Evolutionary conservation across 2,113 vertebrate species (phyloP).

Genomic region (Gadus chalcogrammus): DNA sequence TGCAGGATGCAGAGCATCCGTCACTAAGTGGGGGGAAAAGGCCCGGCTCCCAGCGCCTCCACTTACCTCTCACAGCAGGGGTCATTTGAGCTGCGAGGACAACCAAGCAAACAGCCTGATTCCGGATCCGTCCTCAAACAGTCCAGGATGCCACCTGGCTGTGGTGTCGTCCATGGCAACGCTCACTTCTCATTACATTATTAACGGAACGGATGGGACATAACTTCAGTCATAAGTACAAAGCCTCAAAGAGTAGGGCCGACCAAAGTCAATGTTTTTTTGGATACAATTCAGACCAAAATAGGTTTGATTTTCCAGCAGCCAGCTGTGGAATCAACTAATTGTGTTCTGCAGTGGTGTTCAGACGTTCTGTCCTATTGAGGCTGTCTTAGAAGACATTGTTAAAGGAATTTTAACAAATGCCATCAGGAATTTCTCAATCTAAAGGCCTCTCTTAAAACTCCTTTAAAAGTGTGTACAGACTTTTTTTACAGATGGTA

Average conservation of each 20-base stretch:
- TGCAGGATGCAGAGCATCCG: conserved; percentile 67
- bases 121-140: conserved; percentile 63
- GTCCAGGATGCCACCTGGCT: conserved; percentile 53
- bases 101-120: conserved; percentile 59
- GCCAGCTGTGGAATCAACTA: not conserved
- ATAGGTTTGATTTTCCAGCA: not conserved
- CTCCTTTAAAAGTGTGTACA: conserved; percentile 47
- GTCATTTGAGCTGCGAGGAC: conserved; percentile 49
- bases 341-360: not conserved
- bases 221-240: not conserved
- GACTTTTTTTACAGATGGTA: conserved; percentile 56
- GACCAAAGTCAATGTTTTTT: not conserved
- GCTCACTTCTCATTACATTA: conserved; percentile 10
- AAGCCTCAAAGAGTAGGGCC: not conserved
- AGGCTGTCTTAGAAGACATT: conserved; percentile 24
- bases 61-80: conserved; percentile 20
- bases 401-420: conserved; percentile 30
- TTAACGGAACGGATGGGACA: no score
- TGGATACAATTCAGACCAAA: not conserved
- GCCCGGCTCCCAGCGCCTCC: conserved; percentile 21
- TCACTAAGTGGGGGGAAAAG: conserved; percentile 11
- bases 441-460: conserved; percentile 37
- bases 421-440: conserved; percentile 31
- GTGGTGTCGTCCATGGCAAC: conserved; percentile 52
- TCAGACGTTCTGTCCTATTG: not conserved